These are phyloP conservation scores for Ursus arctos DNA, from an alignment of 2,113 vertebrate genomes.

Conservation along the genomic window DNA sequence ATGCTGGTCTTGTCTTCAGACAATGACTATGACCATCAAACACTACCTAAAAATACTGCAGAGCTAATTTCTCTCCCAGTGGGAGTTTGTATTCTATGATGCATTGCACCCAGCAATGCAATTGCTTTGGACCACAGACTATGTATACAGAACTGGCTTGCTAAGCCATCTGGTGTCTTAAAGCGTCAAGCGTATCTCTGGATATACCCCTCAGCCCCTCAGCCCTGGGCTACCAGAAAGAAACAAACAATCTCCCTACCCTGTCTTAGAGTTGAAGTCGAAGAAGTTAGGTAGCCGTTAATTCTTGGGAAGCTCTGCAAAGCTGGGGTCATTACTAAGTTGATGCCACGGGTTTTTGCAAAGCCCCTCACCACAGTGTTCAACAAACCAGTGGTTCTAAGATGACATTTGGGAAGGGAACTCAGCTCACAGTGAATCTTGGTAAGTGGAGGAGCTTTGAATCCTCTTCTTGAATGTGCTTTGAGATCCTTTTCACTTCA, in stretches of 20 bases:
- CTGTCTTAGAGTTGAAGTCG: background rate
- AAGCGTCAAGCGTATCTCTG: background rate
- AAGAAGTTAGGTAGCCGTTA: background rate
- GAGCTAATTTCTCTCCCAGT: constrained; percentile 47
- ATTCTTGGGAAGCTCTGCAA: constrained; percentile 1
- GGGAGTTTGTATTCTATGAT: constrained; percentile 5
- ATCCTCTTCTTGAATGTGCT: constrained; percentile 20
- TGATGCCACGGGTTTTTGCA: constrained; percentile 60
- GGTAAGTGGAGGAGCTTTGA: constrained; percentile 68
- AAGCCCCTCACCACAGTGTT: constrained; percentile 68
- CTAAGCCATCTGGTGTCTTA: background rate
- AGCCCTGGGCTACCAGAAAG: background rate
- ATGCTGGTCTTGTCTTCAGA: constrained; percentile 3
- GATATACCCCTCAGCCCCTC: background rate
- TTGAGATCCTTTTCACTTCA: background rate
- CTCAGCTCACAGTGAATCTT: constrained; percentile 60
- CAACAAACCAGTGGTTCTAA: constrained; percentile 30
- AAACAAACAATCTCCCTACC: background rate
- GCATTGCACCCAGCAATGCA: background rate
- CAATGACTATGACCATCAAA: background rate
- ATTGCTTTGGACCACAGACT: constrained; percentile 27
- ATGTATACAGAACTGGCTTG: background rate
- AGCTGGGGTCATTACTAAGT: background rate
- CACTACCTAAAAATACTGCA: background rate
- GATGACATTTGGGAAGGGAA: constrained; percentile 76